Evolutionary conservation across 2,113 vertebrate species (phyloP), one percentile per base, ranked within the genome.

Genomic region (Scatophagus argus): DNA sequence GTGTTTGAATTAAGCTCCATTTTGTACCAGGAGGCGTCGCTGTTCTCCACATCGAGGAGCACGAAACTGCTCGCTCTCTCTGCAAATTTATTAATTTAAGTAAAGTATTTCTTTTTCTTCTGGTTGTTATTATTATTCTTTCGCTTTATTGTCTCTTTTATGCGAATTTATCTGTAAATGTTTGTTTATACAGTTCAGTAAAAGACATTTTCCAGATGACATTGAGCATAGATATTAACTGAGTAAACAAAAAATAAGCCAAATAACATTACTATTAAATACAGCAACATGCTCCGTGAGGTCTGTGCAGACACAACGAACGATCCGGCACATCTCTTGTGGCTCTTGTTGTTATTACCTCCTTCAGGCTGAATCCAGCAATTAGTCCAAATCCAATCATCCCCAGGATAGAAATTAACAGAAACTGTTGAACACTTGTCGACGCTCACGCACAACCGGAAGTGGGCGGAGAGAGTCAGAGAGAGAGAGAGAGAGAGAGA

Each of bases 381-480:
- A n/a, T 41, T 7, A 16, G 27, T 32, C 29, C 5, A 74, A 52
- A 70, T 60, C 58, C 58, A 41, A 29, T 47, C 56, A 49, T 34
- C 56, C 34, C 31, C 81, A 29, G 6, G 51, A 27, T 46, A 52
- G 29, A 77, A 25, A 71, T 74, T 14, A 43, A 55, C 31, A 75
- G 44, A 79, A 76, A 59, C 23, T 52, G 74, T 76, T 81, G 31
- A 71, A 41, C 55, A 44, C 31, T 68, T 44, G 39, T 58, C 75
- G 77, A 78, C 74, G n/a, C 14, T 65, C 16, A 66, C 61, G 73
- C 77, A 8, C 51, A 86, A 70, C 91, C 93, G 93, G 94, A 94
- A 94, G 93, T 93, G 90, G 91, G 91, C 90, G 92, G 65, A 59
- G 62, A 76, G 81, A 62, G 61, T 32, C n/a, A 41, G 31, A 41